Evolutionary conservation across 1,140 invertebrate species (phyloP).

Genomic region (Muscidifurax raptorellus): DNA sequence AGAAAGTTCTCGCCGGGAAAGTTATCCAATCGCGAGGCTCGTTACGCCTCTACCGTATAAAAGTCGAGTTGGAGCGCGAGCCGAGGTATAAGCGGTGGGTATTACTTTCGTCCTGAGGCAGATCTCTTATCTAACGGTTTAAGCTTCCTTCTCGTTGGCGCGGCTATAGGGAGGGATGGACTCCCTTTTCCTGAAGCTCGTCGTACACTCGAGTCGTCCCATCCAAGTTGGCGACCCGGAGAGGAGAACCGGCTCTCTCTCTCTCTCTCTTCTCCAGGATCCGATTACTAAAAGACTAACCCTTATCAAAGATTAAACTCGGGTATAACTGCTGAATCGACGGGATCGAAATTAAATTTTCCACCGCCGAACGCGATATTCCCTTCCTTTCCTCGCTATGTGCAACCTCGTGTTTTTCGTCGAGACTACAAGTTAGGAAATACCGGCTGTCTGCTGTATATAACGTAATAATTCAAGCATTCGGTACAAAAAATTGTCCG

Average conservation of each 20-base stretch:
- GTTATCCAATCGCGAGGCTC: constrained; percentile 74
- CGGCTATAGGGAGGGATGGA: constrained; percentile 39
- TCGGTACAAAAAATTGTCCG: background rate
- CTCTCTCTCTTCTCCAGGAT: constrained; percentile 57
- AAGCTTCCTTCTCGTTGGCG: constrained; percentile 67
- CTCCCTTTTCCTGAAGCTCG: constrained; percentile 12
- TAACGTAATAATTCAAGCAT: background rate
- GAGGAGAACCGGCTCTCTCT: background rate
- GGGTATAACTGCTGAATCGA: constrained; percentile 78
- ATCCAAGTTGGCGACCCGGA: constrained; percentile 53
- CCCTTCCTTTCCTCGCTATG: constrained; percentile 43
- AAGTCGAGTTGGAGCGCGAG: constrained; percentile 64
- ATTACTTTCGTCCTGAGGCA: constrained; percentile 73
- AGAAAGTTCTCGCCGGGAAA: constrained; percentile 68
- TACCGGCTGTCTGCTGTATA: background rate
- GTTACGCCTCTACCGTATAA: constrained; percentile 72
- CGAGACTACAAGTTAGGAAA: constrained; percentile 42
- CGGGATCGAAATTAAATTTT: constrained; percentile 80
- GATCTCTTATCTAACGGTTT: constrained; percentile 76
- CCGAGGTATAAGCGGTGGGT: constrained; percentile 71
- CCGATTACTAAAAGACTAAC: constrained; percentile 77
- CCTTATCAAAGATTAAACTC: constrained; percentile 80
- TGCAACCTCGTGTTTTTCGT: background rate
- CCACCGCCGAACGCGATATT: constrained; percentile 64
- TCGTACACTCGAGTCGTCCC: constrained; percentile 48